Conservation (phyloP, 1,140 invertebrate genomes). For the Lepidurus couesii region DNA sequence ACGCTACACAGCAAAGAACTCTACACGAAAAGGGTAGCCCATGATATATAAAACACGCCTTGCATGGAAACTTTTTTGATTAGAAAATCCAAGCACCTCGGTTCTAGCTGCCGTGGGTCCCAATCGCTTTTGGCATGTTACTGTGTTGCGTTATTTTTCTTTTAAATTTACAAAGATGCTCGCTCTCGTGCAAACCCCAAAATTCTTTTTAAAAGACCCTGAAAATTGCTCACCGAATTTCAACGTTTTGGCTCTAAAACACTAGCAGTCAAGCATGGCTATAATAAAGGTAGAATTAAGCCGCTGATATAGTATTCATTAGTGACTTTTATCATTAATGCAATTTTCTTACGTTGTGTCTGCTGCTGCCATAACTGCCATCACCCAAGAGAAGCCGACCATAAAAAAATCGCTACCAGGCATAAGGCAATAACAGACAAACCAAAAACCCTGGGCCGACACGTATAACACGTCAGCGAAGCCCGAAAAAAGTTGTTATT, state of each 20-base stretch:
- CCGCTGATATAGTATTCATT: conserved; percentile 11
- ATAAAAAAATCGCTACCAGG: conserved; percentile 11
- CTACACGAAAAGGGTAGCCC: too few relatives aligned
- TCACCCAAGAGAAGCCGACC: not conserved
- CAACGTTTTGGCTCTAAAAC: not conserved
- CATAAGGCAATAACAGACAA: conserved; percentile 1
- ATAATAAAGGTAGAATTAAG: not conserved
- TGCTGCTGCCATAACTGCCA: not conserved
- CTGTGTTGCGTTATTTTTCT: not conserved
- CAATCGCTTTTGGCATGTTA: not conserved
- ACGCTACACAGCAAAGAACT: too few relatives aligned
- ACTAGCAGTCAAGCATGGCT: not conserved
- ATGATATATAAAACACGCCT: too few relatives aligned
- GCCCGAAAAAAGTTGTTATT: not conserved
- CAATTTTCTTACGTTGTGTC: conserved; percentile 7
- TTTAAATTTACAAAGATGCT: not conserved
- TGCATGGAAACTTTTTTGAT: too few relatives aligned
- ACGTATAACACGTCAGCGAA: not conserved
- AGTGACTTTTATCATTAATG: not conserved
- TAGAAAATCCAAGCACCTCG: too few relatives aligned
- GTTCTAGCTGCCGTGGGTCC: too few relatives aligned
- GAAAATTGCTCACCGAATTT: not conserved
- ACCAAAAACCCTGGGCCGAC: not conserved
- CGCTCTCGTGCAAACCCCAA: not conserved
- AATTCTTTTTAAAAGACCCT: not conserved